A percentile compares a stretch with the other conserved stretches of the same genome.
phyloP scores from a whole-genome alignment of 2,113 vertebrate genomes.

The Craseonycteris thonglongyai region DNA sequence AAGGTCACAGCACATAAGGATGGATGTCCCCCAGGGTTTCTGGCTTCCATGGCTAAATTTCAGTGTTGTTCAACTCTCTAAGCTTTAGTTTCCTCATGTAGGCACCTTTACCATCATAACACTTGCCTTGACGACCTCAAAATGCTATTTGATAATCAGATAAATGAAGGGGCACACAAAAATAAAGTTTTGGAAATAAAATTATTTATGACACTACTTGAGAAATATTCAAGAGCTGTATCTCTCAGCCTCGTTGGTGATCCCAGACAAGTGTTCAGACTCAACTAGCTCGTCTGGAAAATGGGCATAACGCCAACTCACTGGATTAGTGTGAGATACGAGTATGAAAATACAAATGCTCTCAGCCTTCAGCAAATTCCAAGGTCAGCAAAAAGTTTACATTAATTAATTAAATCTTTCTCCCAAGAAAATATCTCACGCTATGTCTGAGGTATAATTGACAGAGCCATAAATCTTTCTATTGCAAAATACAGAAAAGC shows the following conservation, averaged over 20 bases:
- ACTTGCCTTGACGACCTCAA: neutral
- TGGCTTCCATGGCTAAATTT: neutral
- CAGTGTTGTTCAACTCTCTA: neutral
- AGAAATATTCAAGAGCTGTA: neutral
- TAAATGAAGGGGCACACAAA: neutral
- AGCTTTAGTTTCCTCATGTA: neutral
- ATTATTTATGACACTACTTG: neutral
- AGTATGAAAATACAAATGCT: neutral
- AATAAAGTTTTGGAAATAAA: neutral
- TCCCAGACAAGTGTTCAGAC: neutral
- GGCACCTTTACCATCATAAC: neutral
- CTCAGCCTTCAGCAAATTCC: neutral
- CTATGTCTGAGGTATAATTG: neutral
- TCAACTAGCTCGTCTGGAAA: neutral
- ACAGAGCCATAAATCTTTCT: neutral
- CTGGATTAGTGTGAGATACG: neutral
- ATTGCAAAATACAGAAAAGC: neutral
- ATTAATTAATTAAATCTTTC: neutral
- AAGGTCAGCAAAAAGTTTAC: neutral
- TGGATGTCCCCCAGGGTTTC: neutral
- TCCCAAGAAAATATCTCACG: neutral
- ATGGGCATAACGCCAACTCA: neutral
- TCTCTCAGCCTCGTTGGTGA: neutral
- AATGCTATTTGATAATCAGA: neutral
- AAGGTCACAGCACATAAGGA: neutral